phyloP scores from a whole-genome alignment of 2,888 invertebrate genomes.

The Orchesella flavescens region DNA sequence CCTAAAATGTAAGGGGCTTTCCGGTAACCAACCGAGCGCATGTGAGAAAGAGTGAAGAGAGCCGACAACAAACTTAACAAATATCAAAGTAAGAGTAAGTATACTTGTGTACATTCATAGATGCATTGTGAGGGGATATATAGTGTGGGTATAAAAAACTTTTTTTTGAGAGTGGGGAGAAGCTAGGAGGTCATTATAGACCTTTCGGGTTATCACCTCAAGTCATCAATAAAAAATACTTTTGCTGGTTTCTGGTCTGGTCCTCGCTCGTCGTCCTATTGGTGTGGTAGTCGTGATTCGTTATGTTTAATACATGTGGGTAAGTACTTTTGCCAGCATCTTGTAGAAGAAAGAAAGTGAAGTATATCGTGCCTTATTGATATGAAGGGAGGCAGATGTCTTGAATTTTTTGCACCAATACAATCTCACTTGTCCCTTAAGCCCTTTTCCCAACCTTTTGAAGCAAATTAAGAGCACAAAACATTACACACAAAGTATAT shows the following conservation, averaged over 20 bases:
- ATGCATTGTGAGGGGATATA: no score
- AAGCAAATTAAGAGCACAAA: no score
- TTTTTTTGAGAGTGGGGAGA: background rate
- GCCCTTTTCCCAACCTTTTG: no score
- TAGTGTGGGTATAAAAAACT: slow-evolving; percentile 4
- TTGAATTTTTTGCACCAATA: no score
- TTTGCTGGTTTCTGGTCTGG: slow-evolving; percentile 5
- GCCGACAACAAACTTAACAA: slow-evolving; percentile 3
- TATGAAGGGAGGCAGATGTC: no score
- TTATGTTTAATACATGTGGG: slow-evolving; percentile 15
- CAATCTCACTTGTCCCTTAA: no score
- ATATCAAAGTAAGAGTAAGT: no score
- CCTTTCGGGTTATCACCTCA: slow-evolving; percentile 54
- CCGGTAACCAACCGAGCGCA: background rate
- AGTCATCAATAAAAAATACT: slow-evolving; percentile 51
- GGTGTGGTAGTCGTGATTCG: no score
- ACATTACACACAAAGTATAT: no score
- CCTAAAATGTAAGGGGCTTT: background rate
- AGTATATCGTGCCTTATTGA: background rate
- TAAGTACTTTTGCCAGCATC: no score
- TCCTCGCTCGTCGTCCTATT: slow-evolving; percentile 3
- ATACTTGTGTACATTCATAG: no score
- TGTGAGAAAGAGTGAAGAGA: background rate
- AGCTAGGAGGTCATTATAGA: slow-evolving; percentile 45
- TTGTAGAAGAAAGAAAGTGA: slow-evolving; percentile 6